phyloP scores from a whole-genome alignment of 1,140 invertebrate species.

The Caenorhabditis brenneri region DNA sequence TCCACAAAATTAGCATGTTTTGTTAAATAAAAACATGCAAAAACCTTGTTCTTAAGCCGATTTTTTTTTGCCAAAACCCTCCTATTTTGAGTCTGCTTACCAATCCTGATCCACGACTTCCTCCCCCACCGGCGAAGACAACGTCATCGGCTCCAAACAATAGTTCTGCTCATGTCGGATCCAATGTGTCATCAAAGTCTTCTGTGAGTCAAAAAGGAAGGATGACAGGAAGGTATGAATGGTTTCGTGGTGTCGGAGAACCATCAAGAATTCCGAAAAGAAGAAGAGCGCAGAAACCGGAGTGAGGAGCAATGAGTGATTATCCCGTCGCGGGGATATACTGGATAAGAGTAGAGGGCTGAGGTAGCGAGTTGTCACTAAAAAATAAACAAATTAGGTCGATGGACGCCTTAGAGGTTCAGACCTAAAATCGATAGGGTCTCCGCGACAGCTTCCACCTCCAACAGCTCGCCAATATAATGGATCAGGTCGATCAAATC shows the following conservation, averaged over 20 bases:
- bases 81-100: not conserved
- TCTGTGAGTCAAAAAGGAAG: conserved; percentile 66
- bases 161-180: conserved; percentile 56
- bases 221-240: conserved; percentile 63
- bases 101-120: conserved; percentile 7
- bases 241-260: conserved; percentile 61
- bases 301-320: conserved; percentile 59
- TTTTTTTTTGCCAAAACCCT: too few species aligned
- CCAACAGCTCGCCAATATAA: conserved; percentile 85
- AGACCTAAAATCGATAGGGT: conserved; percentile 21
- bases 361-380: conserved; percentile 88
- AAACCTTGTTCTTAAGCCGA: too few species aligned
- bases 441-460: conserved; percentile 45
- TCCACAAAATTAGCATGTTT: too few species aligned
- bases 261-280: conserved; percentile 60
- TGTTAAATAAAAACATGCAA: too few species aligned
- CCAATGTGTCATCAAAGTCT: conserved; percentile 68
- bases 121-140: conserved; percentile 44
- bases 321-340: conserved; percentile 72
- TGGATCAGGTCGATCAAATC: conserved; percentile 97
- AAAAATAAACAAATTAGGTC: conserved; percentile 74
- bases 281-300: conserved; percentile 64
- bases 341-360: conserved; percentile 94
- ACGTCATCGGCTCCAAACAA: conserved; percentile 43
- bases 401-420: conserved; percentile 77